Base-by-base conservation (phyloP, 1,140 invertebrate genomes). In the Drosophila kepulauana region DNA sequence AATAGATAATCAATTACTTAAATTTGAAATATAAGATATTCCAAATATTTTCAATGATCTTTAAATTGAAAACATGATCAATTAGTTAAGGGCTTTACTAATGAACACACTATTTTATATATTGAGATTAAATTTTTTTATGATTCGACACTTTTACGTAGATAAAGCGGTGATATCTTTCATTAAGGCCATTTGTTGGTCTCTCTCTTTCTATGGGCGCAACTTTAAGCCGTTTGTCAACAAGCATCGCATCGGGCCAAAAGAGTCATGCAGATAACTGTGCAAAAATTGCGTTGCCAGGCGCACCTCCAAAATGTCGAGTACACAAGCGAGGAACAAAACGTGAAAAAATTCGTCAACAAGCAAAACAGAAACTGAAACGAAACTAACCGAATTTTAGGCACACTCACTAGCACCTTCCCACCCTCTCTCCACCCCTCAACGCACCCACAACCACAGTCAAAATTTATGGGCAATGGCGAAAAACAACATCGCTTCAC, bases 401-500 rank as follows among this genome's bases (percentile, higher is more conserved):
- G 30, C 59, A 73, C 69, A 67, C 76, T 79, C 65, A 67, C 59
- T 38, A n/a, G 75, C 59, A 56, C 48, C 51, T 25, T 0, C 3
- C 20, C 2, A 3, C 2, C 35, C 35, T 8, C 35, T 7, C 6
- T 8, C 5, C 43, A n/a, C 20, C 68, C 51, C 48, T 62, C 66
- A 25, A 25, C 58, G 63, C 64, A 30, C 75, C 62, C 64, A 78
- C 76, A 51, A 74, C 72, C 76, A 62, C 65, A 74, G 76, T 20
- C 65, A 56, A 79, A 87, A 87, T 87, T 88, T 87, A 87, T 87
- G 77, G 82, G 84, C 73, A 82, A 77, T 87, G 69, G 59, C 68
- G 76, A 84, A 88, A 88, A 75, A 82, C 84, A 87, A 81, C 73
- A 68, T 75, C 81, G 84, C 84, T 88, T 88, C 84, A 88, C 66